Evolutionary conservation across 2,888 invertebrate species (phyloP), one percentile per base, ranked within the genome.

Genomic region (Lithodes maja): DNA sequence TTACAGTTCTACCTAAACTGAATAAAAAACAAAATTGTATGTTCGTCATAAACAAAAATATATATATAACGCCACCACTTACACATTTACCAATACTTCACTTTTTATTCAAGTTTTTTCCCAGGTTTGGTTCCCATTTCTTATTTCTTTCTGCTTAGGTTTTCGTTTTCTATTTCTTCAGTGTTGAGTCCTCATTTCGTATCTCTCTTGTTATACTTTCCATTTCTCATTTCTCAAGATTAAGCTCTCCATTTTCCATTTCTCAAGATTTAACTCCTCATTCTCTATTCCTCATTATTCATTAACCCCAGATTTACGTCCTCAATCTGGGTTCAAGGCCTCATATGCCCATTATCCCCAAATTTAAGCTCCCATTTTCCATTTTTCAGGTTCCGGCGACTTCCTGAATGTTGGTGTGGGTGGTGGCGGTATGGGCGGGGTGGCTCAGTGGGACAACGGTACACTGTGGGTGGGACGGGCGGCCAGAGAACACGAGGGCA

Each of bases 401-500:
- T 88, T 88, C 9, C 77, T 78, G 5, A 81, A 71, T 49, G 87
- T 82, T n/a, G 77, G 87, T 5, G 87, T 84, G 2, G 88, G 79
- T 52, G 80, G 17, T 1, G 83, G 77, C 1, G 81, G 68, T 5
- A 50, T 3, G 15, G 75, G 84, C 9, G 84, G 84, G 5, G 54
- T 84, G 49, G 55, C 74, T 15, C 75, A 75, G 55, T 88, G 84
- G 84, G 84, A 75, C 12, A 88, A 88, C 80, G 88, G 88, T 2
- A 85, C 85, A 1, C 90, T 91, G 17, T 82, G 80, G 15, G 83
- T 91, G 54, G 83, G 85, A 9, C 75, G 86, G 17, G 91, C 91
- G 1, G 88, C 87, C 71, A 55, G 88, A 3, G 61, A 84, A 1
- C 91, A 91, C 85, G 91, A 91, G 68, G 91, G 91, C 7, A 82